Evolutionary conservation across 1,140 invertebrate species (phyloP).

Genomic region (Trichonephila clavipes): DNA sequence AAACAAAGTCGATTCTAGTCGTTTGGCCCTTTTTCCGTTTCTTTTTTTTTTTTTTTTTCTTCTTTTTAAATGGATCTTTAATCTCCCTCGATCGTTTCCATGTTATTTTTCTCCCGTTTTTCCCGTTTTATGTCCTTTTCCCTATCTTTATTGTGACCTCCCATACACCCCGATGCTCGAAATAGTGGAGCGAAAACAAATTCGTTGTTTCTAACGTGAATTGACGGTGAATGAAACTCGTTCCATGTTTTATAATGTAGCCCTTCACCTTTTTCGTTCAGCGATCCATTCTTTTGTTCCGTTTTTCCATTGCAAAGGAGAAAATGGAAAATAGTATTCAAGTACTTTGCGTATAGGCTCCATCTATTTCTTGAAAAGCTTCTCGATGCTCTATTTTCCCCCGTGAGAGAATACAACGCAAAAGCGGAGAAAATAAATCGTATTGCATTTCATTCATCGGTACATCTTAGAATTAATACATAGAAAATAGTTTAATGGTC

Average conservation of each 20-base stretch:
- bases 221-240: constrained; percentile 38
- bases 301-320: background rate
- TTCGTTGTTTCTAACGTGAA: constrained; percentile 13
- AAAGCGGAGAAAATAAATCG: background rate
- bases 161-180: background rate
- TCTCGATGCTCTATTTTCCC: background rate
- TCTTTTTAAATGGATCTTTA: constrained; percentile 64
- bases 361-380: background rate
- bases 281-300: background rate
- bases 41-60: background rate
- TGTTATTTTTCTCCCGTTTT: constrained; percentile 53
- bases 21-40: constrained; percentile 19
- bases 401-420: background rate
- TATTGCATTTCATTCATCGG: too few species aligned
- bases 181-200: constrained; percentile 19
- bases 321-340: background rate
- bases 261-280: background rate
- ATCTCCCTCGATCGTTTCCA: constrained; percentile 58
- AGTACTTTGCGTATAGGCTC: background rate
- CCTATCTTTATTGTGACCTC: constrained; percentile 33
- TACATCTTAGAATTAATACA: too few species aligned
- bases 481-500: too few species aligned
- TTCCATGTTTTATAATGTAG: constrained; percentile 7
- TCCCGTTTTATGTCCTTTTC: constrained; percentile 29
- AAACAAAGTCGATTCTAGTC: constrained; percentile 67